Evolutionary conservation across 2,113 vertebrate genomes (phyloP), one percentile per base, ranked within the genome.

Genomic region (Dendrocopos noguchii): DNA sequence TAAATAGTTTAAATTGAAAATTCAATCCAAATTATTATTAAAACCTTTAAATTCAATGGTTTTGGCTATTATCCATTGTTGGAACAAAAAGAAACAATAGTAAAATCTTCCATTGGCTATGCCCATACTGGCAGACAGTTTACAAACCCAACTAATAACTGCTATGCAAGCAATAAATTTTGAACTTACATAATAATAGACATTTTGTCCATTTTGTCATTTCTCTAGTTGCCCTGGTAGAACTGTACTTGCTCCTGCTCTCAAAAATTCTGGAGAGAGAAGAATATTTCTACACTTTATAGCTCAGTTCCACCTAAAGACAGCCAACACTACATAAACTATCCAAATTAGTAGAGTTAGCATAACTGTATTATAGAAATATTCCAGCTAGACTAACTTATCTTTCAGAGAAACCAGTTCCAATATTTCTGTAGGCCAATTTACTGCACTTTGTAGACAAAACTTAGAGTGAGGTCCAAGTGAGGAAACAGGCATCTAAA

Each of bases 1-100:
- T 61, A 80, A 57, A 76, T 28, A 28, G 28, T 85, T 74, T 63
- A 92, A 92, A 95, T 59, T 9, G 87, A 95, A 94, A 90, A 70
- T 27, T 77, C 68, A 90, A 85, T 9, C 29, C 42, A 76, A 94
- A 81, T 22, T 28, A 64, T 93, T 87, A 93, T 93, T 93, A 89
- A 83, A 92, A 72, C 17, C 17, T 53, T 86, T 84, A 86, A 86
- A 91, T 84, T 13, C 29, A 90, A 44, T 65, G 34, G 84, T 57
- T 88, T 75, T 72, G 44, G 53, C 81, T 84, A 50, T 61, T 93
- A 65, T 55, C 61, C 39, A 75, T 47, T 85, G 28, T 42, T 95
- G 85, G 74, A 91, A 81, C 14, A 90, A 61, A 83, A 90, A 75
- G 64, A 79, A 92, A 79, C 36, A 21, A 72, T 13, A 84, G 39